phyloP scores from a whole-genome alignment of 2,888 invertebrate genomes.

The Drosophila putrida region DNA sequence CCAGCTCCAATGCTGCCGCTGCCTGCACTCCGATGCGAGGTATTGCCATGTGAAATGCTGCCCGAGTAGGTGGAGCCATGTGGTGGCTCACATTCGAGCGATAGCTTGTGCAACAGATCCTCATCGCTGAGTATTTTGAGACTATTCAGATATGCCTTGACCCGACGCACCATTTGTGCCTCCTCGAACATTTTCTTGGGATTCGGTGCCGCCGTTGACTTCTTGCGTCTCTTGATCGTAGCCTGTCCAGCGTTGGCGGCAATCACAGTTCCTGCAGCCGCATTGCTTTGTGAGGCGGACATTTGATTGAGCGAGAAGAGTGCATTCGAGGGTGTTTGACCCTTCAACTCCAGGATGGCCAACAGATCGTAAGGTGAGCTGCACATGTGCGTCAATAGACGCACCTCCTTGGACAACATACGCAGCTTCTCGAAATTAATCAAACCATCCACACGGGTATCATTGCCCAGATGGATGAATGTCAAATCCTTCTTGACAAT shows the following conservation, averaged over 20 bases:
- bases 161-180: constrained; percentile 98
- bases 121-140: constrained; percentile 96
- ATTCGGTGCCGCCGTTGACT: constrained; percentile 95
- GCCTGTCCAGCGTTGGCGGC: constrained; percentile 88
- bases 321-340: constrained; percentile 94
- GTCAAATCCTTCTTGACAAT: constrained; percentile 98
- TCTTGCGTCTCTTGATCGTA: constrained; percentile 95
- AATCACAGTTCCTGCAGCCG: constrained; percentile 75
- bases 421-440: constrained; percentile 99
- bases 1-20: constrained; percentile 72
- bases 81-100: constrained; percentile 93
- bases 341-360: constrained; percentile 93
- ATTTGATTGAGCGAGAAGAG: constrained; percentile 95
- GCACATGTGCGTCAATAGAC: constrained; percentile 96
- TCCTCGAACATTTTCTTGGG: constrained; percentile 99
- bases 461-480: constrained; percentile 98
- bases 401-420: constrained; percentile 99
- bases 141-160: constrained; percentile 97
- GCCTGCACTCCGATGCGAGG: constrained; percentile 66
- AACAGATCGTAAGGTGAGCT: constrained; percentile 96
- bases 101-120: constrained; percentile 94
- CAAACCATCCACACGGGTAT: constrained; percentile 94
- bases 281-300: constrained; percentile 89
- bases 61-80: constrained; percentile 81
- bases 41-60: constrained; percentile 73